Percentiles rank a stretch among this genome's conserved stretches.
phyloP scores from a whole-genome alignment of 2,888 invertebrate genomes.

The Eilema depressum region DNA sequence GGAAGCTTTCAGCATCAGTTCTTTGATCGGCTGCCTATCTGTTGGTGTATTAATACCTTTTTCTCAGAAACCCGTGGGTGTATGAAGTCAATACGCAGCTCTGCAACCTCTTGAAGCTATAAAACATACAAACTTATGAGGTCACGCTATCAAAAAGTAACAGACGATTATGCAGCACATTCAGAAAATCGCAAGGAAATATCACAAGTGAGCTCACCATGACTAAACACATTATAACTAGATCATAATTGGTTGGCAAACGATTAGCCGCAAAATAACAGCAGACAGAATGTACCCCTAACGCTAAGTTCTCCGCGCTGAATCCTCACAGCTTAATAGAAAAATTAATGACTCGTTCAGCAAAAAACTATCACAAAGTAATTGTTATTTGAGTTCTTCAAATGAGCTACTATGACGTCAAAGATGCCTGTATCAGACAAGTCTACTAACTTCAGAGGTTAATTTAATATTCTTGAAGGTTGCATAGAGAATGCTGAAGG shows the following conservation, averaged over 20 bases:
- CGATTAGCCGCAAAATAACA: background rate
- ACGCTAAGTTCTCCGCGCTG: constrained; percentile 3
- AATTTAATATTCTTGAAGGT: background rate
- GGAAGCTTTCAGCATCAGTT: no score
- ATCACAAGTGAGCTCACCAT: background rate
- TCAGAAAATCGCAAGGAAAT: no score
- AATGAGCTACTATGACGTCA: constrained; percentile 6
- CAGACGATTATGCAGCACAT: no score
- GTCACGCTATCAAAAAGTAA: no score
- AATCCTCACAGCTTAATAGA: constrained; percentile 15
- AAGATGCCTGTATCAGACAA: background rate
- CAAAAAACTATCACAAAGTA: constrained; percentile 23
- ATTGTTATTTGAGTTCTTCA: constrained; percentile 17
- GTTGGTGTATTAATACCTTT: no score
- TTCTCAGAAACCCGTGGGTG: no score
- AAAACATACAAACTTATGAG: no score
- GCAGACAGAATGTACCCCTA: background rate
- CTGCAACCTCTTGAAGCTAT: no score
- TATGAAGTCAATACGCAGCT: no score
- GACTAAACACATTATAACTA: background rate
- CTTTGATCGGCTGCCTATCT: no score
- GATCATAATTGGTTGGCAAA: background rate
- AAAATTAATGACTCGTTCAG: constrained; percentile 20
- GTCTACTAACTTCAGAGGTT: background rate
- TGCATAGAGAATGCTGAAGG: background rate